Percentiles rank a stretch among this genome's conserved stretches.
These are phyloP conservation scores for Neotragus moschatus DNA, from an alignment of 2,113 vertebrate species.

Conservation along the genomic window DNA sequence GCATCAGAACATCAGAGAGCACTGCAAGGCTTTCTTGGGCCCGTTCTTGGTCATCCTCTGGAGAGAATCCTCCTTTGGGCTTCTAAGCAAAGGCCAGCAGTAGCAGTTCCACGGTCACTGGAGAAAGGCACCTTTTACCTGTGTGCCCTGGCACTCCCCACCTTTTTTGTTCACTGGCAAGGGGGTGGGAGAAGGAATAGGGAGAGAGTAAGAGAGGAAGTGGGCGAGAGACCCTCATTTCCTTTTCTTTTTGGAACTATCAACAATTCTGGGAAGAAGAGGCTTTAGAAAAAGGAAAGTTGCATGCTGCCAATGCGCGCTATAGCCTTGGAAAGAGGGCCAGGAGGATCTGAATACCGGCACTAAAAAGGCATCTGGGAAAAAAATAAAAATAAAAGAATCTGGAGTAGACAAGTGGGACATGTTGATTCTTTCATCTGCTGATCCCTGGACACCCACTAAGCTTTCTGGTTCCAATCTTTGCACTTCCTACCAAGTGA, in stretches of 20 bases:
- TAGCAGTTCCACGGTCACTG: neutral
- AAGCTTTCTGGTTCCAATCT: neutral
- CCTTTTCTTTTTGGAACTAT: neutral
- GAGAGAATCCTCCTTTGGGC: neutral
- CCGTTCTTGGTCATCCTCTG: neutral
- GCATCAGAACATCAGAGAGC: neutral
- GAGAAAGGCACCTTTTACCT: neutral
- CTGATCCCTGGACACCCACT: neutral
- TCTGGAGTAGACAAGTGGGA: neutral
- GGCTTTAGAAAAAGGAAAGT: neutral
- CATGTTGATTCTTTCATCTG: neutral
- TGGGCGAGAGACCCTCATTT: neutral
- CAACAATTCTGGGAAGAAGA: neutral
- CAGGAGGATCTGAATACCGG: neutral
- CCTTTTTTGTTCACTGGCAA: neutral
- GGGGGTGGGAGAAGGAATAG: neutral
- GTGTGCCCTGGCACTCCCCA: neutral
- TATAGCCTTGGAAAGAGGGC: neutral
- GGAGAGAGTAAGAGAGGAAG: neutral
- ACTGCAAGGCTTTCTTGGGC: neutral
- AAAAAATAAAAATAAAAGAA: neutral
- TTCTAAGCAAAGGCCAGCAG: neutral
- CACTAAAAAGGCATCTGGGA: neutral
- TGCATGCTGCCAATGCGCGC: neutral
- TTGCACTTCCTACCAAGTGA: neutral